These are phyloP conservation scores for Caenorhabditis sp. DNA, from an alignment of 2,888 invertebrate genomes.

Conservation along the genomic window DNA sequence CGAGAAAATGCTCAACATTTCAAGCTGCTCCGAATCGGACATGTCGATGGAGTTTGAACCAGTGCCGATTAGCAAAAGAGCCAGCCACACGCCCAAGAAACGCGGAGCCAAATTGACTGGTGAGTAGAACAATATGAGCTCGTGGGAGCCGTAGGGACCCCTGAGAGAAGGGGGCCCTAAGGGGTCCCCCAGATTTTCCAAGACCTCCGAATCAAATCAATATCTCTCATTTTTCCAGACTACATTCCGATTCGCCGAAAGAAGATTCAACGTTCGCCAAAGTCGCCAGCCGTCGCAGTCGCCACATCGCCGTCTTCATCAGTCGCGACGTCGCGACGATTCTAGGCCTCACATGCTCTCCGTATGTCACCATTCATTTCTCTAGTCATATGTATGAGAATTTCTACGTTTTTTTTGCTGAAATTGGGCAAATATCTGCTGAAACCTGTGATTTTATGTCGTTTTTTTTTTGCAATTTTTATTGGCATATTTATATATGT, in stretches of 20 bases:
- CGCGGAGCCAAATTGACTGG: conserved; percentile 31
- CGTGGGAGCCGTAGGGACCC: background rate
- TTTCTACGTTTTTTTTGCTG: too few species aligned
- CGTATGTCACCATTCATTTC: too few species aligned
- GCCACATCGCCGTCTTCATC: background rate
- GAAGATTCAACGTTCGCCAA: conserved; percentile 13
- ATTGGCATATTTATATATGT: too few species aligned
- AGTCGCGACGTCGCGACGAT: conserved; percentile 19
- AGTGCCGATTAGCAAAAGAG: conserved; percentile 4
- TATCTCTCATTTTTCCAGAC: conserved; percentile 8
- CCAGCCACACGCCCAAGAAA: conserved; percentile 19
- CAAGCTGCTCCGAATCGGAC: background rate
- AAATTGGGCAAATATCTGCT: too few species aligned
- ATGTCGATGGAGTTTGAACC: conserved; percentile 18
- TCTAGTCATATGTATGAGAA: too few species aligned
- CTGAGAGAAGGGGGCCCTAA: background rate
- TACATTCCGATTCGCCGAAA: conserved; percentile 12
- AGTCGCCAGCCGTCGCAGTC: conserved; percentile 6
- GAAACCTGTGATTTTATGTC: too few species aligned
- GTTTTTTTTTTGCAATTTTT: too few species aligned
- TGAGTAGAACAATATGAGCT: conserved; percentile 8
- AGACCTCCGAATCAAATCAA: background rate
- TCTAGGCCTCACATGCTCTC: too few species aligned
- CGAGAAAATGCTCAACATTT: conserved; percentile 10
- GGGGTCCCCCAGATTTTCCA: background rate